Conservation (phyloP, 53 echinoderm and acorn worm genomes). For the Holothuria leucospilota region DNA sequence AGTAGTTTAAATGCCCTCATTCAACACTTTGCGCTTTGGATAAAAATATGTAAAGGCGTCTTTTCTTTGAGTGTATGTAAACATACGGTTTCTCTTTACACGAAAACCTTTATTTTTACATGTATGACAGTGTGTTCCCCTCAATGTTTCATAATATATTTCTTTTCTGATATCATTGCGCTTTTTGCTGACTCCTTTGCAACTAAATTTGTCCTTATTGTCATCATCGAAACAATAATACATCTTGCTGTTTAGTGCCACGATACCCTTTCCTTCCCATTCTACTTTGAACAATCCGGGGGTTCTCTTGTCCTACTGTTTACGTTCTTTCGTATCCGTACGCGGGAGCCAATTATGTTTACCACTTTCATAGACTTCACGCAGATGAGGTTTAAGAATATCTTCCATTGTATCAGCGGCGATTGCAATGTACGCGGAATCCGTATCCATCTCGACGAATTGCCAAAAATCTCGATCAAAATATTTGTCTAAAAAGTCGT, state of each 20-base stretch:
- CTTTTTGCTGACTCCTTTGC: constrained; percentile 73
- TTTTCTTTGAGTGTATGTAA: constrained; percentile 22
- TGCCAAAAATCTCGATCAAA: not conserved
- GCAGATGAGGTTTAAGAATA: constrained; percentile 47
- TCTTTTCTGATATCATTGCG: constrained; percentile 50
- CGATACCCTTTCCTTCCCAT: constrained; percentile 73
- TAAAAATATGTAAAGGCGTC: constrained; percentile 64
- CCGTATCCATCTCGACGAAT: constrained; percentile 30
- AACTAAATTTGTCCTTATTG: constrained; percentile 62
- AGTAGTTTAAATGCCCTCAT: not conserved
- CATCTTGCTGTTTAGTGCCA: constrained; percentile 63
- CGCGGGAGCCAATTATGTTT: constrained; percentile 11
- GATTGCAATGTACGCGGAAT: not conserved
- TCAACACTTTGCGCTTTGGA: constrained; percentile 39
- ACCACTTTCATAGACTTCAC: not conserved
- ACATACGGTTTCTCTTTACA: not conserved
- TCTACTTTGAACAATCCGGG: constrained; percentile 81
- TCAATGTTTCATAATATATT: constrained; percentile 30
- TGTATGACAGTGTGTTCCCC: not conserved
- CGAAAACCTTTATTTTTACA: constrained; percentile 57
- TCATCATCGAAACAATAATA: constrained; percentile 55
- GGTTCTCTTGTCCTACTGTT: constrained; percentile 62
- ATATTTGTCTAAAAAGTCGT: constrained; percentile 46
- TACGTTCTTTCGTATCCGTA: constrained; percentile 2
- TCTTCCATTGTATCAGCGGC: not conserved